phyloP scores from a whole-genome alignment of 2,797 vertebrate species.

The Pseudochaenichthys georgianus region DNA sequence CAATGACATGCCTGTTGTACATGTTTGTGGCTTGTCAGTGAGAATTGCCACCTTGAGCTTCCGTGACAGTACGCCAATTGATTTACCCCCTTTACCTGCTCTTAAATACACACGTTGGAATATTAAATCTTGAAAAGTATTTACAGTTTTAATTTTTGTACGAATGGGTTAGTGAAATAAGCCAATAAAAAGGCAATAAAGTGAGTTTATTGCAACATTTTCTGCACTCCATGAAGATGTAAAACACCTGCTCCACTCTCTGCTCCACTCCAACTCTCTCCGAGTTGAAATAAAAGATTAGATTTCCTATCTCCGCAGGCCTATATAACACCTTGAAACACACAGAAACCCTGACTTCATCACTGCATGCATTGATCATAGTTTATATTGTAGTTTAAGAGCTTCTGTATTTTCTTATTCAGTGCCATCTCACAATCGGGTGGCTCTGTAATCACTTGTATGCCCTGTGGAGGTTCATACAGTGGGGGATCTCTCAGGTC shows the following conservation, averaged over 20 bases:
- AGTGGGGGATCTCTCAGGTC: conserved; percentile 63
- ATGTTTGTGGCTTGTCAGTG: conserved; percentile 53
- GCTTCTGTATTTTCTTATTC: conserved; percentile 30
- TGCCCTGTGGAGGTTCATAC: conserved; percentile 50
- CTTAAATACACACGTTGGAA: background rate
- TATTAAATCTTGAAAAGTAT: background rate
- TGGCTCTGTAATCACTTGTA: conserved; percentile 52
- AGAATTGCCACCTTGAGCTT: conserved; percentile 68
- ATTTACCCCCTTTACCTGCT: conserved; percentile 13
- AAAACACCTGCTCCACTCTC: background rate
- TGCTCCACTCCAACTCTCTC: background rate
- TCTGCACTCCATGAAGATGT: background rate
- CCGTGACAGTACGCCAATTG: conserved; percentile 35
- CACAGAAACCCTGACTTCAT: background rate
- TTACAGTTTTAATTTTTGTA: background rate
- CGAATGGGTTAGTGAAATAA: background rate
- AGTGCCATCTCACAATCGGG: conserved; percentile 1
- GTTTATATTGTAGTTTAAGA: conserved; percentile 11
- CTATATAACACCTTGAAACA: background rate
- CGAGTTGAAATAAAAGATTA: conserved; percentile 9
- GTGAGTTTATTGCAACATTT: background rate
- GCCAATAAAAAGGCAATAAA: background rate
- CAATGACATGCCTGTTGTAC: conserved; percentile 78
- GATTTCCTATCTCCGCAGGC: conserved; percentile 8
- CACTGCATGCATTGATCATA: background rate